Evolutionary conservation across 2,113 vertebrate species (phyloP).

Genomic region (Lasiurus borealis): DNA sequence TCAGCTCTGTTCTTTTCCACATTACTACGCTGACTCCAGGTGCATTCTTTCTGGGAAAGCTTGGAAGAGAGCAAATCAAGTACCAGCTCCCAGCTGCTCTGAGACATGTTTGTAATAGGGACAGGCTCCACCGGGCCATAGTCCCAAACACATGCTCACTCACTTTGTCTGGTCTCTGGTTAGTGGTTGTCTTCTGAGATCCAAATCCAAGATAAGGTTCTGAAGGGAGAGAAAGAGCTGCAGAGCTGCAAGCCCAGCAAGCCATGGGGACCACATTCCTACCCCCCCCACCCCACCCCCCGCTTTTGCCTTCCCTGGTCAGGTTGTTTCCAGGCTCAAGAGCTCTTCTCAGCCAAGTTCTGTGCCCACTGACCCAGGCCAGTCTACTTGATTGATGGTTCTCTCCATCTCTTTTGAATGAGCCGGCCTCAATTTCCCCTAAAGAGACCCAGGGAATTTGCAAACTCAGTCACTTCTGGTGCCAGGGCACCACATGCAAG

Average conservation of each 20-base stretch:
- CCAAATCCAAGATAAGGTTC: constrained; percentile 80
- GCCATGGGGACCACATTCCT: constrained; percentile 53
- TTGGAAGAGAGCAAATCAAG: constrained; percentile 95
- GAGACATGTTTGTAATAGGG: constrained; percentile 92
- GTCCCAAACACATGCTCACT: constrained; percentile 85
- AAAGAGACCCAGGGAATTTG: constrained; percentile 82
- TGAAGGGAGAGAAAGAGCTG: constrained; percentile 70
- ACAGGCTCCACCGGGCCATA: constrained; percentile 87
- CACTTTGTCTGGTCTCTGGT: constrained; percentile 74
- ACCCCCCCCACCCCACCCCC: rapidly evolving
- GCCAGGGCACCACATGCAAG: constrained; percentile 78
- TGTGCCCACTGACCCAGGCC: constrained; percentile 42
- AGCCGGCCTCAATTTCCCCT: constrained; percentile 82
- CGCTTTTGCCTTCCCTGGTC: constrained; percentile 43
- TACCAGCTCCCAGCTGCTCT: constrained; percentile 94
- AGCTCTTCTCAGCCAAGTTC: constrained; percentile 53
- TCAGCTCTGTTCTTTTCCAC: constrained; percentile 87
- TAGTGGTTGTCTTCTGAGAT: constrained; percentile 64
- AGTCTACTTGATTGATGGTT: constrained; percentile 71
- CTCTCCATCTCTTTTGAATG: constrained; percentile 56
- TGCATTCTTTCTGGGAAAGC: constrained; percentile 94
- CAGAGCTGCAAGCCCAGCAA: constrained; percentile 66
- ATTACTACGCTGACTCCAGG: constrained; percentile 89
- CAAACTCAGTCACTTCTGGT: constrained; percentile 83
- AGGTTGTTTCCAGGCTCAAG: constrained; percentile 9